Evolutionary conservation across 2,113 vertebrate genomes (phyloP).

Genomic region (Puntigrus tetrazona): DNA sequence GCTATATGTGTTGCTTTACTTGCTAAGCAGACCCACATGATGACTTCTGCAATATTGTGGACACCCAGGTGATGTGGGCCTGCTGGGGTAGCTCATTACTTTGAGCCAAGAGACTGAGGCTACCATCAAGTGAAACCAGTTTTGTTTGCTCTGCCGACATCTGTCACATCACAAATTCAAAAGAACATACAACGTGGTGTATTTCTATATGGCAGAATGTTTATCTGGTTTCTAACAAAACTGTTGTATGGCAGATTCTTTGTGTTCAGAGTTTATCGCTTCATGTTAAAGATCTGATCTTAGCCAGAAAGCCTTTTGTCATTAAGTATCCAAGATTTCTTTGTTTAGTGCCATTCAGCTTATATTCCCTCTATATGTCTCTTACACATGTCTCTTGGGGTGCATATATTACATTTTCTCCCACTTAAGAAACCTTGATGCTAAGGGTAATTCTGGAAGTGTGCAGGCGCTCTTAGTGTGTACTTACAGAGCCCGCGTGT

Average conservation of each 20-base stretch:
- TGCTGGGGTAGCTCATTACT: conserved; percentile 22
- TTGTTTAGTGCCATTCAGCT: neutral
- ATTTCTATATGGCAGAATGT: conserved; percentile 23
- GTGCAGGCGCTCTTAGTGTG: conserved; percentile 5
- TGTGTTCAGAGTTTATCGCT: neutral
- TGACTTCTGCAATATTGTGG: conserved; percentile 37
- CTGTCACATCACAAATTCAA: conserved; percentile 7
- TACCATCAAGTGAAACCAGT: conserved; percentile 13
- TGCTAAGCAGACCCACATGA: conserved; percentile 37
- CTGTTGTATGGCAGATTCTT: neutral
- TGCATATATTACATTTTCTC: neutral
- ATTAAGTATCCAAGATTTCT: neutral
- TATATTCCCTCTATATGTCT: neutral
- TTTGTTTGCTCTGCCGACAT: neutral
- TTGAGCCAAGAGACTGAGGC: conserved; percentile 3
- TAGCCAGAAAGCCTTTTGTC: conserved; percentile 6
- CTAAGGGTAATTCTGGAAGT: conserved; percentile 13
- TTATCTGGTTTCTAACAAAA: conserved; percentile 2
- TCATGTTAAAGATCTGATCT: neutral
- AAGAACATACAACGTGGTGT: neutral
- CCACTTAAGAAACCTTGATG: neutral
- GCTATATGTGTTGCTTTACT: conserved; percentile 31
- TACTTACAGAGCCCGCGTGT: conserved; percentile 17
- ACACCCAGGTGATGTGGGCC: conserved; percentile 41
- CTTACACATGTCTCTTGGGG: neutral